Evolutionary conservation across 2,113 vertebrate species (phyloP), one percentile per base, ranked within the genome.

Genomic region (Gopherus flavomarginatus): DNA sequence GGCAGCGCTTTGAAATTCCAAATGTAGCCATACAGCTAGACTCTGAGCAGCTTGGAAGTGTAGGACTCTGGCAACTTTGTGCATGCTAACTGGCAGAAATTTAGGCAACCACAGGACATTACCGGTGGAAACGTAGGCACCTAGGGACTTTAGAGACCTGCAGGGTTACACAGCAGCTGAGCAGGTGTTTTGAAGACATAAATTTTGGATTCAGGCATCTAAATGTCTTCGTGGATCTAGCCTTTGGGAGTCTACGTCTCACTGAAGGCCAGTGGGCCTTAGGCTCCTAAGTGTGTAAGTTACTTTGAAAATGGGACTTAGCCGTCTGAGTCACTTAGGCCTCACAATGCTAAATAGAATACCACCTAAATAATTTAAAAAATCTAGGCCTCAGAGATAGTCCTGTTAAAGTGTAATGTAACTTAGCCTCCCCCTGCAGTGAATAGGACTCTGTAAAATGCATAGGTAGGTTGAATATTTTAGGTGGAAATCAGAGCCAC

Each of bases 221-320:
- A 69, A 69, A 72, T 38, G 4, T 72, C n/a, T 72, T 38, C 38
- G n/a, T 72, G 65, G 19, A 72, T 4, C 35, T 22, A 72, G 65
- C 35, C 17, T 72, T 35, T 69, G 35, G 62, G 62, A 69, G 6
- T 7, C 62, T 21, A 69, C 7, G 44, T 27, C 44, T 11, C 26
- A 94, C 85, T 44, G 85, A 88, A 97, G 95, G 96, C 82, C 83
- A 88, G 87, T 69, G 89, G 50, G 96, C 84, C 29, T 85, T 77
- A 49, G 47, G 81, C 82, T 96, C 10, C 6, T 83, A 92, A 1
- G 2, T 52, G 77, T 65, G 54, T 0, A 14, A 65, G 2, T 80
- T 75, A 47, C 47, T 92, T 44, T 53, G 84, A 95, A 79, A 57
- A 72, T 38, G 65, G 17, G 65, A 38, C 19, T 11, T 69, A 69